These are phyloP conservation scores for Heliothis subflexa DNA, from an alignment of 1,140 invertebrate species.

Conservation along the genomic window DNA sequence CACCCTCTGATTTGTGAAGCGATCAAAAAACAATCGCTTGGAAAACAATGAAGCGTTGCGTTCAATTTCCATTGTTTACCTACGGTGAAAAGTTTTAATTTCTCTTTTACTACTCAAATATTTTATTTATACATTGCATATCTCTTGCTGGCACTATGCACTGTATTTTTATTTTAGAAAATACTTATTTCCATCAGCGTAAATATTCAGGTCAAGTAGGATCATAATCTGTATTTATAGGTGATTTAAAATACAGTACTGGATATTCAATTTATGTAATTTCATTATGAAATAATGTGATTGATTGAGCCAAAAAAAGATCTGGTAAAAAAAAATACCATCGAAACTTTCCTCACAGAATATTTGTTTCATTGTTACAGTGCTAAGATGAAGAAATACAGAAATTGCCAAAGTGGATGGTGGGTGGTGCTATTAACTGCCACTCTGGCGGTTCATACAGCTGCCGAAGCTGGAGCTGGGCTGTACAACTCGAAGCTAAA, in stretches of 20 bases:
- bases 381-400: conserved; percentile 73
- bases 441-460: conserved; percentile 64
- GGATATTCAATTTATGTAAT: conserved; percentile 1
- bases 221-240: conserved; percentile 8
- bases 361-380: conserved; percentile 66
- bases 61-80: conserved; percentile 28
- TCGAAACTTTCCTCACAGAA: neutral
- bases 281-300: neutral
- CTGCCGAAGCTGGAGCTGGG: conserved; percentile 68
- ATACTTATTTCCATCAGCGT: neutral
- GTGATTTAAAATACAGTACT: conserved; percentile 4
- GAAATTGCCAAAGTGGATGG: conserved; percentile 73
- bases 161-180: conserved; percentile 12
- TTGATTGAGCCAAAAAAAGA: too few relatives aligned
- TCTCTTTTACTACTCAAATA: conserved; percentile 14
- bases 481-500: conserved; percentile 75
- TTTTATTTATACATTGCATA: conserved; percentile 6
- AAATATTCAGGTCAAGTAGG: conserved; percentile 26
- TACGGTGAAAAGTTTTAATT: conserved; percentile 26
- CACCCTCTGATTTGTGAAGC: conserved; percentile 19
- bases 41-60: conserved; percentile 17
- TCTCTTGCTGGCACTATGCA: neutral
- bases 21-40: conserved; percentile 21
- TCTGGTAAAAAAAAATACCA: neutral
- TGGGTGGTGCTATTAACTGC: conserved; percentile 74